phyloP scores from a whole-genome alignment of 1,140 invertebrate genomes.

The Nasonia giraulti region DNA sequence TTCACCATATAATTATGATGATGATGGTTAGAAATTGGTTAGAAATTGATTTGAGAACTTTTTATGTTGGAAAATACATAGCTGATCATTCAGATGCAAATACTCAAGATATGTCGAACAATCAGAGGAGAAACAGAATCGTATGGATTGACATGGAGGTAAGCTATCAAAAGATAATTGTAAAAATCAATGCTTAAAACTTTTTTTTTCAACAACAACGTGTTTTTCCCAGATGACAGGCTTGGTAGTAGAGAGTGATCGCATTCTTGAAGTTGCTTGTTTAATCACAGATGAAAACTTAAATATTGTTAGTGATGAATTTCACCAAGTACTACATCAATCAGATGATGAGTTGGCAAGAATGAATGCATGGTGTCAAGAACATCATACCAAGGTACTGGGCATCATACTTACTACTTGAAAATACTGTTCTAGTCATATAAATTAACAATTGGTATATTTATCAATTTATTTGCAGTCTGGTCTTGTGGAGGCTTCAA shows the following conservation, averaged over 20 bases:
- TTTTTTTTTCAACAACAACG: neutral
- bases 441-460: neutral
- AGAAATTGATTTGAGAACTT: neutral
- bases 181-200: slow-evolving; percentile 12
- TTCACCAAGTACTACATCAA: slow-evolving; percentile 89
- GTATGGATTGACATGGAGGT: slow-evolving; percentile 68
- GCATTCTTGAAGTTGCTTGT: slow-evolving; percentile 92
- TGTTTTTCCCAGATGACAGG: slow-evolving; percentile 72
- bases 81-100: neutral
- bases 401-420: neutral
- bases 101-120: slow-evolving; percentile 7
- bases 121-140: slow-evolving; percentile 50
- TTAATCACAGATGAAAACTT: slow-evolving; percentile 89
- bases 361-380: slow-evolving; percentile 90
- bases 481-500: slow-evolving; percentile 83
- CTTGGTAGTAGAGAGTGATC: slow-evolving; percentile 84
- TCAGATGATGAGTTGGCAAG: slow-evolving; percentile 81
- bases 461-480: slow-evolving; percentile 74
- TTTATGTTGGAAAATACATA: neutral
- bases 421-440: neutral
- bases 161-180: slow-evolving; percentile 30
- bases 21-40: no score
- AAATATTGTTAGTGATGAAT: slow-evolving; percentile 85
- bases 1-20: no score
- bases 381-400: slow-evolving; percentile 78